Evolutionary conservation across 2,888 invertebrate species (phyloP), one percentile per base, ranked within the genome.

Genomic region (Baronia brevicornis): DNA sequence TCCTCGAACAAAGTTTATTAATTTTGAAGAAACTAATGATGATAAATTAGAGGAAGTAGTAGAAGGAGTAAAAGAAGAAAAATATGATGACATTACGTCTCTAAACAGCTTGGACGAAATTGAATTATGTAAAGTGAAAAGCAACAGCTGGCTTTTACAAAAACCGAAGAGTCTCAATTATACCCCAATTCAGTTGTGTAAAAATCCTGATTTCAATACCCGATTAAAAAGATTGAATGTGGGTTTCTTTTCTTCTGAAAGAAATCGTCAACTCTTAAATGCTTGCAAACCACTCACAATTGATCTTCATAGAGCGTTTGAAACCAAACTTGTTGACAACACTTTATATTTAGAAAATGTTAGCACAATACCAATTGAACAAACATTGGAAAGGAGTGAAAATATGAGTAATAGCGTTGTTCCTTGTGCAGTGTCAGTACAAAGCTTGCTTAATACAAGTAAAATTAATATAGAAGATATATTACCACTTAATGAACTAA

Each of bases 131-230:
- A 60, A 36, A 45, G 51, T 80, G 1, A 68, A 67, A 44, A 17
- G 43, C 11, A 52, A 66, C 1, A 79, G 69, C 48, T 53, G 54
- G 36, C 44, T 79, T 25, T 51, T 79, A 14, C 56, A 65, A 46
- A 82, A 80, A 52, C 80, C 78, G 1, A 59, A 49, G 40, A 51
- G 53, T 30, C 61, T 66, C n/a, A 51, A 34, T 2, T 82, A 82
- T 26, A 64, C 71, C 42, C 69, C 73, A 0, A 68, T 77, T 47
- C 56, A 68, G 17, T 31, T 84, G 3, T 77, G 78, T 36, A 80
- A 78, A 50, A 84, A 84, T 51, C 82, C 82, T 1, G 82, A 84
- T 45, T 84, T 82, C 29, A 84, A 82, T 39, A 78, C 74, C 3
- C 53, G 71, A 14, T 45, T 84, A 4, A 78, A 71, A 48, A 54